Percentiles rank a stretch among this genome's conserved stretches.
phyloP scores from a whole-genome alignment of 2,797 vertebrate genomes.

The Thalassophryne amazonica region DNA sequence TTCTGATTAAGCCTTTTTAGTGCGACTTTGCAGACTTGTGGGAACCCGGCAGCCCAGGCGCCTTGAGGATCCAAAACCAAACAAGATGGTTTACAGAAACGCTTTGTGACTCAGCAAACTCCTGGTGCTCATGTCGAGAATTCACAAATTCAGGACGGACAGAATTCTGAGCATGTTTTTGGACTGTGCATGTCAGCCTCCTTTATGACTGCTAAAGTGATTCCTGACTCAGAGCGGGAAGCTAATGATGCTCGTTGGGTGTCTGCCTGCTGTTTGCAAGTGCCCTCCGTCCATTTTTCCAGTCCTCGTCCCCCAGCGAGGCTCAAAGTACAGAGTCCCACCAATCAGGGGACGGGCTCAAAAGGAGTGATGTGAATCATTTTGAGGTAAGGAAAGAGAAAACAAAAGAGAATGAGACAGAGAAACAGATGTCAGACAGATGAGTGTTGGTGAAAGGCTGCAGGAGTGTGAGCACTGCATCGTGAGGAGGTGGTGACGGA shows the following conservation, averaged over 20 bases:
- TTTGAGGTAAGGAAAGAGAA: not conserved
- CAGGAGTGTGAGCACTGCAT: conserved; percentile 29
- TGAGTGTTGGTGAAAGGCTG: conserved; percentile 31
- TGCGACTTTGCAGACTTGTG: conserved; percentile 49
- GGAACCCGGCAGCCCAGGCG: conserved; percentile 47
- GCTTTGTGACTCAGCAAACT: conserved; percentile 62
- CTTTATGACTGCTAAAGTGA: conserved; percentile 75
- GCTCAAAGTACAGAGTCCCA: conserved; percentile 12
- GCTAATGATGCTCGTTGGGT: conserved; percentile 70
- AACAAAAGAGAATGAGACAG: conserved; percentile 13
- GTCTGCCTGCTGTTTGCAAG: conserved; percentile 53
- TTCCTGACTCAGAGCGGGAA: conserved; percentile 61
- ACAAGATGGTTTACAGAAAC: conserved; percentile 37
- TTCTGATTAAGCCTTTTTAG: conserved; percentile 64
- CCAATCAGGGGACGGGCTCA: not conserved
- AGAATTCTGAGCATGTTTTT: conserved; percentile 28
- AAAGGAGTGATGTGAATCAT: conserved; percentile 3
- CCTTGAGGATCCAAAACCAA: conserved; percentile 42
- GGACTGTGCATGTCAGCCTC: conserved; percentile 23
- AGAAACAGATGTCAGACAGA: conserved; percentile 34
- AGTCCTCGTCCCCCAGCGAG: not conserved
- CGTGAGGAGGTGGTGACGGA: conserved; percentile 45
- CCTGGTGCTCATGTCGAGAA: conserved; percentile 29
- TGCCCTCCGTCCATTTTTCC: conserved; percentile 20
- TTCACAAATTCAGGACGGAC: conserved; percentile 10